Conservation (phyloP, 2,113 vertebrate species). For the Hystrix brachyura region DNA sequence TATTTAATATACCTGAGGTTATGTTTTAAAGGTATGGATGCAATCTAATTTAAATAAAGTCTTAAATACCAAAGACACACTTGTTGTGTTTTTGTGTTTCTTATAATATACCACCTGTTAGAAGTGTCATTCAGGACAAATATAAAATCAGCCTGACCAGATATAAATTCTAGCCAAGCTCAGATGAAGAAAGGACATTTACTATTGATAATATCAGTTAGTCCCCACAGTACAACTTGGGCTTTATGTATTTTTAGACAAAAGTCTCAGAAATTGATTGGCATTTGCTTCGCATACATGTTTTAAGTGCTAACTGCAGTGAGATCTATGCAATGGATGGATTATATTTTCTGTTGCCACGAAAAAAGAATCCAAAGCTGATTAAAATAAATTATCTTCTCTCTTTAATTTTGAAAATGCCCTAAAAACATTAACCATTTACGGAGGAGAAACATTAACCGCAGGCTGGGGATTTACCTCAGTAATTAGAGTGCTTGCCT, state of each 20-base stretch:
- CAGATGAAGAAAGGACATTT: neutral
- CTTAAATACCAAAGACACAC: slow-evolving; percentile 20
- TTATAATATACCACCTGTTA: neutral
- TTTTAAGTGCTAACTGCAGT: slow-evolving; percentile 11
- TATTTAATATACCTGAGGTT: neutral
- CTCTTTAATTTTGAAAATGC: slow-evolving; percentile 60
- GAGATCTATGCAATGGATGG: neutral
- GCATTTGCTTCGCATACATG: slow-evolving; percentile 24
- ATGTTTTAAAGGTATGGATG: neutral
- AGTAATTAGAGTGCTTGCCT: too few relatives aligned
- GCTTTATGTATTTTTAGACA: slow-evolving; percentile 55
- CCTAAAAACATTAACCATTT: slow-evolving; percentile 48
- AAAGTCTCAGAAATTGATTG: slow-evolving; percentile 49
- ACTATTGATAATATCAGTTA: slow-evolving; percentile 36
- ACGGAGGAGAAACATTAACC: too few relatives aligned
- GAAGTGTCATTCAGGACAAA: slow-evolving; percentile 35
- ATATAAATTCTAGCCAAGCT: slow-evolving; percentile 48
- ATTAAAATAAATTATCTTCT: slow-evolving; percentile 22
- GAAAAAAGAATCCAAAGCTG: neutral
- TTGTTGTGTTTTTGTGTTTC: neutral
- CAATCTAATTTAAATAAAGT: neutral
- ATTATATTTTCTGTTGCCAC: neutral
- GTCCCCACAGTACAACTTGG: slow-evolving; percentile 27
- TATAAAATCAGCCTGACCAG: slow-evolving; percentile 1
- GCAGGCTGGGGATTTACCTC: too few relatives aligned